Percentiles rank a stretch among this genome's conserved stretches.
Evolutionary conservation across 2,797 vertebrate genomes (phyloP).

Genomic region (Notolepis coatsorum): DNA sequence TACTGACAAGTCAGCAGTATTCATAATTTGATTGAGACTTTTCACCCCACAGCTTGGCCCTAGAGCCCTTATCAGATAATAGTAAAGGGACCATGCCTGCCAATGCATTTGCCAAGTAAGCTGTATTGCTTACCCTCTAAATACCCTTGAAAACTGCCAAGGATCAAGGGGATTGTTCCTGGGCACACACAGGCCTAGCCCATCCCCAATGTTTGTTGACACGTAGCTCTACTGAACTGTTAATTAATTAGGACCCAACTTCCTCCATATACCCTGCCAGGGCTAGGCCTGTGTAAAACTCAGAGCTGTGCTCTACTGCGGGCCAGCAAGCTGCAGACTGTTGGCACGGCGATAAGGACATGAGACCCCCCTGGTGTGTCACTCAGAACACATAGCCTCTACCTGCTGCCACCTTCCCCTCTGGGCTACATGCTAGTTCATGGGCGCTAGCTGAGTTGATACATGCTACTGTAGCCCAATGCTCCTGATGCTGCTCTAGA

Average conservation of each 20-base stretch:
- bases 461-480: not conserved
- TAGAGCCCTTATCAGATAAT: not conserved
- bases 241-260: not conserved
- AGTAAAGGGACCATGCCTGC: not conserved
- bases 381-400: slow-evolving; percentile 11
- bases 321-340: slow-evolving; percentile 23
- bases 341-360: slow-evolving; percentile 36
- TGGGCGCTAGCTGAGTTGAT: not conserved
- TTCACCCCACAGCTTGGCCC: not conserved
- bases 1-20: not conserved
- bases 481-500: not conserved
- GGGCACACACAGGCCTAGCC: slow-evolving; percentile 4
- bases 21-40: not conserved
- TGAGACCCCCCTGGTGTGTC: slow-evolving; percentile 30
- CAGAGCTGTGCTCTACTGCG: slow-evolving; percentile 11
- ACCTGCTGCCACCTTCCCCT: slow-evolving; percentile 14
- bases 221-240: not conserved
- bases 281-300: not conserved
- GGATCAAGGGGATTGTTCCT: slow-evolving; percentile 11
- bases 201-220: not conserved
- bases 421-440: not conserved
- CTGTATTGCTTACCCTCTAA: not conserved
- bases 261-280: not conserved
- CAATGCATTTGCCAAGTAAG: slow-evolving; percentile 1
- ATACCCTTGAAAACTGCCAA: not conserved